Percentiles rank a stretch among this genome's conserved stretches.
Conservation (phyloP, 2,113 vertebrate genomes). For the Lota lota region DNA sequence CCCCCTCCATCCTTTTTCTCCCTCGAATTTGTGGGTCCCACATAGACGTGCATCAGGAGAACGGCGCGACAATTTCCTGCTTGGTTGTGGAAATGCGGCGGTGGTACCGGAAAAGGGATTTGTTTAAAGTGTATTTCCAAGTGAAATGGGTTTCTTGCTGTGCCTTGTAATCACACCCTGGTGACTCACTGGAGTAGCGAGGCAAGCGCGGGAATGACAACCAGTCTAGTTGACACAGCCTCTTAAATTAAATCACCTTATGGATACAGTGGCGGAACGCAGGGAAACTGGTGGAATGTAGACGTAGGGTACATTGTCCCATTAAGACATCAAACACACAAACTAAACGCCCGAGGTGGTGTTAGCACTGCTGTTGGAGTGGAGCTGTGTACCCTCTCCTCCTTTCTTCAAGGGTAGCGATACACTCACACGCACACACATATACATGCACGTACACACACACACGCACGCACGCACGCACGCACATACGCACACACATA, state of each 20-base stretch:
- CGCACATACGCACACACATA: conserved; percentile 3
- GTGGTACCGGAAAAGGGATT: conserved; percentile 40
- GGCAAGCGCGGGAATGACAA: conserved; percentile 19
- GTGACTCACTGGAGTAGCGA: conserved; percentile 33
- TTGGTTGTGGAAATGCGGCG: conserved; percentile 32
- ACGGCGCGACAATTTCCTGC: conserved; percentile 35
- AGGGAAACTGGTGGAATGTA: too few relatives aligned
- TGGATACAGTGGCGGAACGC: too few relatives aligned
- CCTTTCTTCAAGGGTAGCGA: conserved; percentile 7
- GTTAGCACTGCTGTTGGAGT: too few relatives aligned
- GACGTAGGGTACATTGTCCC: too few relatives aligned
- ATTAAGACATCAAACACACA: too few relatives aligned
- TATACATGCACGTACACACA: background rate
- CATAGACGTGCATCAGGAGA: too few relatives aligned
- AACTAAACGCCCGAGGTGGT: too few relatives aligned
- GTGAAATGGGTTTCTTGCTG: conserved; percentile 43
- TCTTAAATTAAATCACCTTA: conserved; percentile 26
- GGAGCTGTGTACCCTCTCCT: too few relatives aligned
- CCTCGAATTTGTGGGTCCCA: too few relatives aligned
- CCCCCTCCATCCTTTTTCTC: too few relatives aligned
- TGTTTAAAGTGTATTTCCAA: conserved; percentile 43
- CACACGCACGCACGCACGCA: background rate
- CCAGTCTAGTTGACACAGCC: conserved; percentile 28
- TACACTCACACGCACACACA: background rate
- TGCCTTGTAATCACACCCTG: conserved; percentile 45